Evolutionary conservation across 2,797 vertebrate species (phyloP), one percentile per base, ranked within the genome.

Genomic region (Lerista edwardsae): DNA sequence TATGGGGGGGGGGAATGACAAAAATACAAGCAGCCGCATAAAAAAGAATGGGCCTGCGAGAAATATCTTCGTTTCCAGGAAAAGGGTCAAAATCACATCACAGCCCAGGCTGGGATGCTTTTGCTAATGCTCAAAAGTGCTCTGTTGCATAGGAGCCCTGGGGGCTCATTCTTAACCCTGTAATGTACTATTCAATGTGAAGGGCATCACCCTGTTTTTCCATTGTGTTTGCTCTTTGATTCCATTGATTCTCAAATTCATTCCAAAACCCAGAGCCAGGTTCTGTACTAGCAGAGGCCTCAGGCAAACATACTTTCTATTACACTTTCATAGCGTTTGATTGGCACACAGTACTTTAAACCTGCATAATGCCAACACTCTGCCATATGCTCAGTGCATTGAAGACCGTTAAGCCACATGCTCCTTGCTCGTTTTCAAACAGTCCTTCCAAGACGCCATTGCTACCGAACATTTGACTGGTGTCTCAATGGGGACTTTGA

Each of bases 341-440:
- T n/a, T 55, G 51, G 15, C 51, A 55, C 15, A 17, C 51, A 6
- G 19, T 17, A 17, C 14, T 15, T 55, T 55, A 55, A 55, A 15
- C 15, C 14, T 55, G 51, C 51, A 55, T 55, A 55, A 55, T 55
- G 15, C 51, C 51, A 55, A 15, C 51, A 17, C 51, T 55, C 3
- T 55, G 14, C 51, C 51, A 55, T 15, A 55, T 55, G 51, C 51
- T 55, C 15, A 55, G 51, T 55, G 51, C 14, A 55, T 55, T 88
- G 55, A 90, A 91, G 87, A 83, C 84, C 87, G 80, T 86, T 71
- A 87, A 57, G 23, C 76, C 72, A 88, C 82, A 85, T 36, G 31
- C 68, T 92, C 74, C 87, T 86, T 82, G 72, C 83, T 80, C 86
- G 62, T 78, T 91, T 77, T 90, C 85, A 83, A 78, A 85, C 79